Conservation (phyloP, 2,797 vertebrate genomes). For the Jordanella pulchra region DNA sequence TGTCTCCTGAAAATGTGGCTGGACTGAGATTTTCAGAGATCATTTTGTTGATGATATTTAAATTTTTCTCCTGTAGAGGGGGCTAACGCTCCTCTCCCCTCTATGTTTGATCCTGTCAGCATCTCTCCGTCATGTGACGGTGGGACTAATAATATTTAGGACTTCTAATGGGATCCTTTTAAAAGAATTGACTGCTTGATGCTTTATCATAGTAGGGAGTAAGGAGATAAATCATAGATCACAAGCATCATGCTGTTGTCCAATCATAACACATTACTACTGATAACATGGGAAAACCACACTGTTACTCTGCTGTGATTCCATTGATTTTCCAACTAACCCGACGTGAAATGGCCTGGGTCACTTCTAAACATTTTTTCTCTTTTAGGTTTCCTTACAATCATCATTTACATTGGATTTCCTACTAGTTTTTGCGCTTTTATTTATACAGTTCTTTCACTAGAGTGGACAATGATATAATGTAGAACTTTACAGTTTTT, state of each 20-base stretch:
- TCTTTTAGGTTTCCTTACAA: neutral
- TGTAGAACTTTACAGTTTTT: neutral
- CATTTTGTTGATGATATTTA: conserved; percentile 8
- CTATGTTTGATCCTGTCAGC: conserved; percentile 17
- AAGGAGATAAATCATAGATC: conserved; percentile 31
- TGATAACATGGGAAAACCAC: conserved; percentile 45
- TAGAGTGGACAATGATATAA: neutral
- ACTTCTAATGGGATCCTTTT: conserved; percentile 47
- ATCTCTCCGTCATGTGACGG: conserved; percentile 36
- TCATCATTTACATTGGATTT: neutral
- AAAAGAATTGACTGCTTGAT: conserved; percentile 40
- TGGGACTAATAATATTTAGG: conserved; percentile 47
- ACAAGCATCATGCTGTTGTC: conserved; percentile 31
- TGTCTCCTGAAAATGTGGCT: conserved; percentile 4
- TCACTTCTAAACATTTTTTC: neutral
- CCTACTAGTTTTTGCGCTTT: neutral
- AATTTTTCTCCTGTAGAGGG: conserved; percentile 74
- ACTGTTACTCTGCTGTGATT: conserved; percentile 21
- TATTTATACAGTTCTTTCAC: neutral
- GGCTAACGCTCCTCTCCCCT: conserved; percentile 54
- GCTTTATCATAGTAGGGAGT: conserved; percentile 21
- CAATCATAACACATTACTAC: conserved; percentile 49
- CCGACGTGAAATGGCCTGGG: conserved; percentile 6
- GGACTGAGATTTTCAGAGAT: conserved; percentile 15
- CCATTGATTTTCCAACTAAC: conserved; percentile 18